Evolutionary conservation across 2,888 invertebrate genomes (phyloP).

Genomic region (Chrysolina americana): DNA sequence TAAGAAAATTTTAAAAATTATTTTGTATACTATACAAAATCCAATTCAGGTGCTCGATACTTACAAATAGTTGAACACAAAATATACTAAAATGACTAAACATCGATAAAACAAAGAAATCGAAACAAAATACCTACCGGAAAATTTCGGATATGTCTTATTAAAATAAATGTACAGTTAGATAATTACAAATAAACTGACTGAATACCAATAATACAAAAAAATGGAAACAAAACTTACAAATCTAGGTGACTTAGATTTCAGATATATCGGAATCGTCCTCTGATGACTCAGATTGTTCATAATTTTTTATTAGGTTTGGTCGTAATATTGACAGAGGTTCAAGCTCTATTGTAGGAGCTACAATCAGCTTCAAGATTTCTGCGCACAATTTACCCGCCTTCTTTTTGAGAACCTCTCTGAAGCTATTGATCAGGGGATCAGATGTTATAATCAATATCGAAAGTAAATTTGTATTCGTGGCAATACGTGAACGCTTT

Average conservation of each 20-base stretch:
- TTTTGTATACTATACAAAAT: neutral
- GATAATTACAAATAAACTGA: neutral
- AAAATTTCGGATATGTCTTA: neutral
- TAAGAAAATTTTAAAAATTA: neutral
- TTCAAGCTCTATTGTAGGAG: neutral
- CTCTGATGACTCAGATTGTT: neutral
- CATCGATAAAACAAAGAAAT: neutral
- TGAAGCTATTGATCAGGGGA: neutral
- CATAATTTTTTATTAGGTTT: neutral
- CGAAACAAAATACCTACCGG: neutral
- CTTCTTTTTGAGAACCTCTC: neutral
- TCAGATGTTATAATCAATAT: neutral
- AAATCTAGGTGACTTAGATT: neutral
- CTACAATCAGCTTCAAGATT: neutral
- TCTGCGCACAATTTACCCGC: neutral
- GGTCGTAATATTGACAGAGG: too few relatives aligned
- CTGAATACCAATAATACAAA: neutral
- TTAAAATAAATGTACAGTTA: neutral
- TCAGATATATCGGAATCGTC: neutral
- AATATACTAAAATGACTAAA: neutral
- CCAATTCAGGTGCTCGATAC: neutral
- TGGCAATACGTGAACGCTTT: conserved; percentile 7
- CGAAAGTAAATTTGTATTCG: neutral
- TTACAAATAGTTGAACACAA: neutral
- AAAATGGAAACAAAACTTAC: neutral